These are phyloP conservation scores for Ischnura elegans DNA, from an alignment of 2,888 invertebrate species.

Conservation along the genomic window DNA sequence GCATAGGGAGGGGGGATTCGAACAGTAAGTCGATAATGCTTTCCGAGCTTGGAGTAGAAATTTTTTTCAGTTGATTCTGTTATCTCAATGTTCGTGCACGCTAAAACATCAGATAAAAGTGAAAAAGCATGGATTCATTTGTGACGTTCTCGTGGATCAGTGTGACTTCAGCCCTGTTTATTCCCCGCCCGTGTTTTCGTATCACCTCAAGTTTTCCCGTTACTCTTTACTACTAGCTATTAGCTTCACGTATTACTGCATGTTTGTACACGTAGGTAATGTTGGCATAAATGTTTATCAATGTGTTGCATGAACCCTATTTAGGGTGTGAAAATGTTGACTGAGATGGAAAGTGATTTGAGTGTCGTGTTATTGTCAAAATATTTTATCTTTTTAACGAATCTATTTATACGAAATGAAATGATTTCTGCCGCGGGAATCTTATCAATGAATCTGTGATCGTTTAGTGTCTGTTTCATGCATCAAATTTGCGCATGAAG, in stretches of 20 bases:
- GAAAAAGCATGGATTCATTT: slow-evolving; percentile 49
- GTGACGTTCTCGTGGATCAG: slow-evolving; percentile 44
- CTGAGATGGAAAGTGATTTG: background rate
- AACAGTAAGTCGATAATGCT: slow-evolving; percentile 67
- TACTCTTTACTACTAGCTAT: background rate
- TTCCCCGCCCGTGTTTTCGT: background rate
- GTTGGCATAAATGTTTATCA: background rate
- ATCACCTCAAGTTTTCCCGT: background rate
- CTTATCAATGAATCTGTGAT: background rate
- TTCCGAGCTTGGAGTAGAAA: slow-evolving; percentile 46
- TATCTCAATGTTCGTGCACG: slow-evolving; percentile 52
- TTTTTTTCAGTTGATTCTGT: slow-evolving; percentile 46
- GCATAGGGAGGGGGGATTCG: slow-evolving; percentile 63
- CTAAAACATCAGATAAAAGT: slow-evolving; percentile 32
- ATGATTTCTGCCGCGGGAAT: background rate
- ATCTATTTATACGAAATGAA: background rate
- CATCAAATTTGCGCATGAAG: background rate
- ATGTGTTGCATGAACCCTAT: slow-evolving; percentile 36
- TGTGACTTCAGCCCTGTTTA: slow-evolving; percentile 11
- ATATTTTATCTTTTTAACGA: background rate
- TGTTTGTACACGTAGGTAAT: slow-evolving; percentile 18
- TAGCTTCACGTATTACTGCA: slow-evolving; percentile 44
- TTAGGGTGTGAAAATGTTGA: slow-evolving; percentile 14
- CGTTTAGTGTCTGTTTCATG: background rate
- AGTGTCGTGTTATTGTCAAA: background rate